Conservation (phyloP, 2,113 vertebrate genomes). For the Anguilla rostrata region DNA sequence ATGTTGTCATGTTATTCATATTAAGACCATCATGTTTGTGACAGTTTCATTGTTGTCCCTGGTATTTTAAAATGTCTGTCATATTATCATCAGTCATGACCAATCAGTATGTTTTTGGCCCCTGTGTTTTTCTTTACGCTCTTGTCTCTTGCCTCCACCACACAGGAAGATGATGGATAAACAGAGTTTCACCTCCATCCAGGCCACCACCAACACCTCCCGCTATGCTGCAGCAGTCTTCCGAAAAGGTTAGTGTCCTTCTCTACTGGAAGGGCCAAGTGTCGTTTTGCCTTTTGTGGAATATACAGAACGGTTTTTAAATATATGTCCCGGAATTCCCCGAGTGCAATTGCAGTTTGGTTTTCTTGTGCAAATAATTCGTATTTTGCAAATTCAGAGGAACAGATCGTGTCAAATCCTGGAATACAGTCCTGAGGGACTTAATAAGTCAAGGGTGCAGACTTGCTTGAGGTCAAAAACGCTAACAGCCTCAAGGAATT, state of each 20-base stretch:
- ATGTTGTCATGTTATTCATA: neutral
- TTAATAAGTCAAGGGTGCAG: too few species aligned
- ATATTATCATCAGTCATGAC: too few species aligned
- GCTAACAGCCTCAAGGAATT: too few species aligned
- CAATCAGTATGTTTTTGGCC: too few species aligned
- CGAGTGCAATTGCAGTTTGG: too few species aligned
- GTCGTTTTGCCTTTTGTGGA: neutral
- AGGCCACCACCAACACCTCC: conserved; percentile 88
- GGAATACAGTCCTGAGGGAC: too few species aligned
- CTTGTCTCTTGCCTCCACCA: conserved; percentile 26
- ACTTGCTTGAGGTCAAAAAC: too few species aligned
- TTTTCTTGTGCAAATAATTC: neutral
- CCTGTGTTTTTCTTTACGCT: neutral
- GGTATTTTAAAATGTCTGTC: neutral
- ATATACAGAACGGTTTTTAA: neutral
- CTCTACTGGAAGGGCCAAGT: too few species aligned
- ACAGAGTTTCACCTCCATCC: conserved; percentile 91
- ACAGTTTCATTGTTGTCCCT: neutral
- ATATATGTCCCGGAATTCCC: too few species aligned
- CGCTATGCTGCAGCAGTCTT: conserved; percentile 93
- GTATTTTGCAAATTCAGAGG: neutral
- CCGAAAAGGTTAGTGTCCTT: conserved; percentile 79
- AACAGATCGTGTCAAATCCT: neutral
- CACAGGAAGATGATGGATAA: conserved; percentile 97
- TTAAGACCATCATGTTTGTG: neutral